Base-by-base conservation (phyloP, 2,888 invertebrate genomes). In the Fragum whitleyi region DNA sequence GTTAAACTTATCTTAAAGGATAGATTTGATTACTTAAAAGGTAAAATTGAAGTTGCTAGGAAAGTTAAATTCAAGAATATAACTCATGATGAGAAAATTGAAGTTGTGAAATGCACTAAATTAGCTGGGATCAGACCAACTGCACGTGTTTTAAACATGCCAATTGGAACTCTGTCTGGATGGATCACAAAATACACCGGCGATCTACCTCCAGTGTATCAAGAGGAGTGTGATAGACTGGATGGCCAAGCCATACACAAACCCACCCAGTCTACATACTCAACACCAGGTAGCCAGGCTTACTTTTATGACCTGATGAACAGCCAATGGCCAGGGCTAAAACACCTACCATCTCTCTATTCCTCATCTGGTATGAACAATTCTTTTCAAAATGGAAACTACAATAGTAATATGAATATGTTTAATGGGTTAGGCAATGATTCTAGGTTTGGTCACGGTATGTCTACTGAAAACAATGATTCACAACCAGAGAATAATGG, bases 71-170 rank as follows among this genome's bases (percentile, higher is more conserved):
- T 85, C 68, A 42, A 68, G n/a, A 85, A 85, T 42, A 72, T 85
- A 19, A 75, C 68, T 19, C 72, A 65, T 32, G 74, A 72, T 36
- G 81, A 85, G 71, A 85, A 85, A 42, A 75, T 85, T 28, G 85
- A 85, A 59, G 74, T 85, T 65, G 85, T 85, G 21, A 85, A 85
- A 53, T 85, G 85, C 74, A 77, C 85, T 1, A 85, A 85, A 29
- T 53, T 85, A 5, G 79, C 81, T 0, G 85, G 85, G 36, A 85
- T 85, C 29, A 79, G 85, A 9, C 85, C 85, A 19, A 85, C 85
- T 23, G 85, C 85, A 5, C 62, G 85, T 53, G 85, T 85, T 21
- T 79, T 85, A 28, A 61, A 74, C 53, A 79, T 85, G 72, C 85
- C 85, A 0, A 74, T 85, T 9, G 85, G 85, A 11, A 85, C 85